Conservation (phyloP, 2,888 invertebrate genomes). For the Trachelus troglodyta region DNA sequence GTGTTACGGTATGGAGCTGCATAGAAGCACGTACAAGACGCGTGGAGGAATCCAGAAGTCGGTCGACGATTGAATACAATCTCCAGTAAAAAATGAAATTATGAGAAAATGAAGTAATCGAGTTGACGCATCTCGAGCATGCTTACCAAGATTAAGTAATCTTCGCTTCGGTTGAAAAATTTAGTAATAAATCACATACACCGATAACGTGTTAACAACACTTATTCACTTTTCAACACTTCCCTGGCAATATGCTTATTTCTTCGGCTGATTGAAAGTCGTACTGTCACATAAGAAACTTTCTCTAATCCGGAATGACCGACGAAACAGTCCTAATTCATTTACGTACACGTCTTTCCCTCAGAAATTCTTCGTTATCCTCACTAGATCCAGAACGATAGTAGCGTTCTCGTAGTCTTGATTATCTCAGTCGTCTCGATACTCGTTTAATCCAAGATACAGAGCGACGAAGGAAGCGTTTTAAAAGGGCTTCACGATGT, state of each 20-base stretch:
- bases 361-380: neutral
- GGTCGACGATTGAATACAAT: neutral
- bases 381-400: neutral
- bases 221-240: neutral
- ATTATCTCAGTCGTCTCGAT: neutral
- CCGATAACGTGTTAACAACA: neutral
- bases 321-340: neutral
- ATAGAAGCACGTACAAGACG: neutral
- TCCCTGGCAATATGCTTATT: neutral
- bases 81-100: neutral
- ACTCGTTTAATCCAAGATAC: neutral
- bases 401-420: neutral
- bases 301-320: neutral
- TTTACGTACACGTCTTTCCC: neutral
- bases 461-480: neutral
- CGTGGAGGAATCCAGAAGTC: neutral
- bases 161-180: neutral
- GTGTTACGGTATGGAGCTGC: neutral
- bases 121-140: neutral
- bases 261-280: neutral
- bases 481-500: neutral
- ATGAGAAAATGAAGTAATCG: neutral
- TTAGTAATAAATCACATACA: neutral
- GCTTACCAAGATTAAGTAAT: neutral
- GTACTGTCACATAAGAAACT: neutral